These are phyloP conservation scores for Chamaea fasciata DNA, from an alignment of 2,113 vertebrate species.

Conservation along the genomic window DNA sequence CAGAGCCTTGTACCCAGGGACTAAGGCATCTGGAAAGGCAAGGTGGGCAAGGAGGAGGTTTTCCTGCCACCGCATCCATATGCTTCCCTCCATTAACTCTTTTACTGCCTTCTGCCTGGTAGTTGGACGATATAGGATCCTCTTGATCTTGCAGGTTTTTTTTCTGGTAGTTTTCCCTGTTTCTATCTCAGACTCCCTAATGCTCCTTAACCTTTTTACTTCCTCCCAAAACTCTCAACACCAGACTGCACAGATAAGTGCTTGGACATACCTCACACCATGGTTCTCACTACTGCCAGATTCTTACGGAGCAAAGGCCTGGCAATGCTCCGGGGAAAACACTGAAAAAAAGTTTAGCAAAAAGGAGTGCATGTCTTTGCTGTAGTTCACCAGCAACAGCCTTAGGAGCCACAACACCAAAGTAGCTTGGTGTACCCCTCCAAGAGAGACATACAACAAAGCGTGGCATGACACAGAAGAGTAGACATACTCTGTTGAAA, in stretches of 20 bases:
- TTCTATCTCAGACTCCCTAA: not conserved
- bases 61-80: fast-evolving
- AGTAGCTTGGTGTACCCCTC: not conserved
- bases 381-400: not conserved
- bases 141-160: not conserved
- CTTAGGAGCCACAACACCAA: not conserved
- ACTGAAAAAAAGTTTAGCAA: not conserved
- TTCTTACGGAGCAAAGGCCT: not conserved
- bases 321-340: not conserved
- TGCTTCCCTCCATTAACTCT: not conserved
- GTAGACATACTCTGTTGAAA: not conserved
- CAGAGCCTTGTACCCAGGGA: not conserved
- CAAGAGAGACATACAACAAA: not conserved
- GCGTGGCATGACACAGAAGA: not conserved
- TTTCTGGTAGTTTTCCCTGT: not conserved
- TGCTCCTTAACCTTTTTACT: not conserved
- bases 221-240: not conserved
- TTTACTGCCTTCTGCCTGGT: not conserved
- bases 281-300: not conserved
- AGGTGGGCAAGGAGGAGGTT: not conserved
- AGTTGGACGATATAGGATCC: not conserved
- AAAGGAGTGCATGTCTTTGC: not conserved
- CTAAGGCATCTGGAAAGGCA: not conserved
- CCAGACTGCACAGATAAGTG: not conserved
- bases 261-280: not conserved